Evolutionary conservation across 53 echinoderm and acorn worm genomes (phyloP).

Genomic region (Crossaster papposus): DNA sequence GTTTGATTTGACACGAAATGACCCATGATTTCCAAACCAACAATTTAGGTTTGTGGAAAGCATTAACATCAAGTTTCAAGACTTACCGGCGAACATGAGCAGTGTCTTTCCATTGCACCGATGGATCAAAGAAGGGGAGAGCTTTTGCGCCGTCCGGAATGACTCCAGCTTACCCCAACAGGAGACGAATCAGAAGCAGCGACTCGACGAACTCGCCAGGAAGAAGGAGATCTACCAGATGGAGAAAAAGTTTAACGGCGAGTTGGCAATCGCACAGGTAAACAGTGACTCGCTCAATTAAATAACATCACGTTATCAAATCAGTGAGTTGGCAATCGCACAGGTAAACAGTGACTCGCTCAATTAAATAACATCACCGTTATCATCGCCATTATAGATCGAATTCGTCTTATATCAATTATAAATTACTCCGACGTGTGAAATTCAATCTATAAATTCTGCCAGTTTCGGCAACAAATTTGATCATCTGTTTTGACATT

Average conservation of each 20-base stretch:
- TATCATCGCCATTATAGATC: too few species aligned
- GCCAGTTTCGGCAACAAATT: too few species aligned
- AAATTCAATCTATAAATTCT: too few species aligned
- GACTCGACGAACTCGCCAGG: conserved; percentile 70
- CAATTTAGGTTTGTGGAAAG: conserved; percentile 45
- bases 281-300: neutral
- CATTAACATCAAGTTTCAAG: conserved; percentile 31
- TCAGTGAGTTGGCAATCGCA: neutral
- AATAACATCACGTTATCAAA: too few species aligned
- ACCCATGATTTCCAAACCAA: neutral
- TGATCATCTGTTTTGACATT: too few species aligned
- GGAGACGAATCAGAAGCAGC: conserved; percentile 57
- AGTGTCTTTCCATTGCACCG: conserved; percentile 84
- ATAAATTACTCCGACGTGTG: too few species aligned
- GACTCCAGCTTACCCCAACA: conserved; percentile 78
- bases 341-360: neutral
- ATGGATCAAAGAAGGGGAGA: conserved; percentile 68
- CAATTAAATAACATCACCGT: too few species aligned
- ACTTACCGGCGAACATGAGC: conserved; percentile 9
- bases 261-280: conserved; percentile 41
- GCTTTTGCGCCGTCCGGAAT: conserved; percentile 55
- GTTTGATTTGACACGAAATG: neutral
- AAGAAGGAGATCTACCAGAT: conserved; percentile 74
- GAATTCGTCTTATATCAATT: too few species aligned
- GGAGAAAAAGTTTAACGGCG: conserved; percentile 43